Evolutionary conservation across 2,888 invertebrate genomes (phyloP), one percentile per base, ranked within the genome.

Genomic region (Brachypalpus laphriformis): DNA sequence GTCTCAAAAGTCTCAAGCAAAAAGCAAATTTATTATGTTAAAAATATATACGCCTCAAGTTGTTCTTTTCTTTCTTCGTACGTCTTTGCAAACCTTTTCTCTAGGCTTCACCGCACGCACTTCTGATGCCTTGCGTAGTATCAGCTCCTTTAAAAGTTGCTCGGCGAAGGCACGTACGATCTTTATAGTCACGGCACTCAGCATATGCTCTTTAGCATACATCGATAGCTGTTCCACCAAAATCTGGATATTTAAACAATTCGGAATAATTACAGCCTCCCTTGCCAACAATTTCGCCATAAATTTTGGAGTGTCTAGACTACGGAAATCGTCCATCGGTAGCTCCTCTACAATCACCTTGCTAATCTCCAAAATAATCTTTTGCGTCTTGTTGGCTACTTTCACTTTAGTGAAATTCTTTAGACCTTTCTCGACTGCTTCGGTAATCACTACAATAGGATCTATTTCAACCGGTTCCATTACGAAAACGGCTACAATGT

Each of bases 401-500:
- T 75, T 80, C 3, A 56, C 9, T 42, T 83, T 83, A 4, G 28
- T 9, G 22, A 28, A 51, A 0, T 25, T 6, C 25, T 59, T 80
- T 0, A 91, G 74, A 3, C 89, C 75, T 4, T 65, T 54, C 2
- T 87, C 74, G 3, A 88, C 68, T 0, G 87, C 78, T 0, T 87
- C 82, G 0, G 88, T 88, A 2, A 91, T 89, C 0, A 91, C 85
- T 45, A 90, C 90, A 45, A 89, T 89, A 0, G 90, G 89, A 71
- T 91, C 90, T 2, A 91, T 88, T 49, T 91, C 91, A 7, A 89
- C 88, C 2, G 89, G 89, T 72, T 91, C 90, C 18, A 89, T 88
- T 51, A 90, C 90, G 25, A 91, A 90, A 14, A 90, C 89, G 0
- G 87, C 87, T 11, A 92, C 86, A 5, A 91, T 88, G 45, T 91